Base-by-base conservation (phyloP, 2,888 invertebrate genomes). In the Eremobia ochroleuca region DNA sequence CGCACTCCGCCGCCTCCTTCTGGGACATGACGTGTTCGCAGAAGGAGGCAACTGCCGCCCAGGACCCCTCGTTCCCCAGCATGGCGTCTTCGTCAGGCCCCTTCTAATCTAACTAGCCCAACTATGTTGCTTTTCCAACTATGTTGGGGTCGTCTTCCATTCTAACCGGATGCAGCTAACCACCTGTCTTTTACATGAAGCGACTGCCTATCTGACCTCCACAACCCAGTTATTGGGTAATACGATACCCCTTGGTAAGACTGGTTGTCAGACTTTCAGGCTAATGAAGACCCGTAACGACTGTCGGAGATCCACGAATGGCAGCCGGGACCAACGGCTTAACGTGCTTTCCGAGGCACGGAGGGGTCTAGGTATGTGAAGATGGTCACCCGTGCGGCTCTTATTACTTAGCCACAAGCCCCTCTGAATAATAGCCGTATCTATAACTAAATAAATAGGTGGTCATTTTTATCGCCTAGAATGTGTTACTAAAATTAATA, bases 401-500 rank as follows among this genome's bases (percentile, higher is more conserved):
- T 43, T 43, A 43, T 43, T 15, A 15, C 15, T 43, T 43, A 43
- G 43, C 15, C 15, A 43, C 3, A 15, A 43, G 43, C 15, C 15
- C 43, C 18, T 49, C 18, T 49, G 46, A 5, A 49, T 49, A 49
- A 49, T 49, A 6, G 46, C 21, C 5, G 46, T 21, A 49, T 49
- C 18, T 49, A 46, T 21, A 61, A 34, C 15, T 37, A 37, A 37
- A 37, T 18, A 64, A 64, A 37, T 64, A 37, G 37, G n/a, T n/a
- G n/a, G n/a, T 9, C 0, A 15, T 37, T 64, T 37, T 37, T 64
- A 64, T 64, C 64, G 4, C 2, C 9, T 59, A 37, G 6, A 28
- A 65, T 55, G 21, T n/a, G 28, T n/a, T 66, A 77, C 31, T 37
- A 55, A 70, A 69, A 80, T 34, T 25, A 77, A 71, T 82, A 77